Percentiles rank a stretch among this genome's conserved stretches.
Conservation (phyloP, 2,113 vertebrate genomes). For the Xiphophorus couchianus region DNA sequence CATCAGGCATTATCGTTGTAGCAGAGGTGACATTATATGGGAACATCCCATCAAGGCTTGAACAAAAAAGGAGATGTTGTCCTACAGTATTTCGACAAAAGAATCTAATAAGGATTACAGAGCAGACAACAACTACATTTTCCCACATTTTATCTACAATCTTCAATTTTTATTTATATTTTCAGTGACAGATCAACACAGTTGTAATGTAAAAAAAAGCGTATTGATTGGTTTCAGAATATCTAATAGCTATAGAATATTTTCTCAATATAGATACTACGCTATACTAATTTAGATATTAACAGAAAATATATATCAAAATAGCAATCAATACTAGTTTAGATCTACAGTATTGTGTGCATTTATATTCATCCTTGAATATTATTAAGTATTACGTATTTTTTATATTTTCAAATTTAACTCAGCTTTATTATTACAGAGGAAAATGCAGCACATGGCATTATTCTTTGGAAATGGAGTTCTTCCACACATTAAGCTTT, state of each 20-base stretch:
- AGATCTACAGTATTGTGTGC: too few species aligned
- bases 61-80: background rate
- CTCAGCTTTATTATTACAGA: background rate
- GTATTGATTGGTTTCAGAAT: too few species aligned
- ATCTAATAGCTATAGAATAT: too few species aligned
- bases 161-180: background rate
- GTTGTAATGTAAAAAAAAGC: too few species aligned
- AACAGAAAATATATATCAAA: too few species aligned
- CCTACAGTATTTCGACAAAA: background rate
- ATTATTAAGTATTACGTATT: too few species aligned
- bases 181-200: background rate
- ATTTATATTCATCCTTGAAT: background rate
- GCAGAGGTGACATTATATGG: background rate
- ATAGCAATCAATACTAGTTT: too few species aligned
- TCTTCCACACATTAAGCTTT: background rate
- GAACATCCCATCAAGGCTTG: conserved; percentile 1
- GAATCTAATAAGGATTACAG: background rate
- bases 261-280: too few species aligned
- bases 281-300: too few species aligned
- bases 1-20: conserved; percentile 12
- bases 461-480: background rate
- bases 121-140: background rate
- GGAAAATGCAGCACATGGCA: background rate
- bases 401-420: background rate
- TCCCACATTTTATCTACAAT: background rate